Evolutionary conservation across 2,113 vertebrate genomes (phyloP).

Genomic region (Ictidomys tridecemlineatus): DNA sequence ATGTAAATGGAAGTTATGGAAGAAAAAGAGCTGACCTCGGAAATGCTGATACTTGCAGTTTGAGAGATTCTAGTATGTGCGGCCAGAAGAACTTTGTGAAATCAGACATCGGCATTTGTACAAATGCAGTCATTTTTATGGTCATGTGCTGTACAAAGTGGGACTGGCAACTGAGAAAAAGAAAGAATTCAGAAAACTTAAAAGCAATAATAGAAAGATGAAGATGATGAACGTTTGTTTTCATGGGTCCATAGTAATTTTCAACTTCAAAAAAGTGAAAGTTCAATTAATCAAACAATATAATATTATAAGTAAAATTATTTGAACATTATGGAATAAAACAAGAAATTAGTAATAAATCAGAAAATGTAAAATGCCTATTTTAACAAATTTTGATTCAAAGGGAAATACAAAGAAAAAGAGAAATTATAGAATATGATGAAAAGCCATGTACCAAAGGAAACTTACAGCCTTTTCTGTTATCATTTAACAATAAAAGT

Average conservation of each 20-base stretch:
- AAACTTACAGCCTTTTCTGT: not conserved
- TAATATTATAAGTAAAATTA: not conserved
- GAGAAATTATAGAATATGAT: not conserved
- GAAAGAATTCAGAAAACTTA: not conserved
- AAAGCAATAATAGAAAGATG: not conserved
- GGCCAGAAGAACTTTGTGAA: not conserved
- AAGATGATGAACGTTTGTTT: not conserved
- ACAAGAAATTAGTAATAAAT: not conserved
- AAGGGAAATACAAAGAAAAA: not conserved
- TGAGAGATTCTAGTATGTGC: not conserved
- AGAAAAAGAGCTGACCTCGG: not conserved
- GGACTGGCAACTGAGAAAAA: not conserved
- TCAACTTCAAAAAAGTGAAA: not conserved
- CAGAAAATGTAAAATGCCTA: not conserved
- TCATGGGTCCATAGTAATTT: not conserved
- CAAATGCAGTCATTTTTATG: not conserved
- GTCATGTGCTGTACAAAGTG: not conserved
- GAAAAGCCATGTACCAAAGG: not conserved
- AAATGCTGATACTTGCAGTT: not conserved
- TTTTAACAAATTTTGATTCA: not conserved
- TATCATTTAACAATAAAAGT: not conserved
- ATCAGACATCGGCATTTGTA: not conserved
- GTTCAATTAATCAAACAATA: not conserved
- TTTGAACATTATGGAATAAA: no score
- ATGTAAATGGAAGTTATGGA: not conserved